Evolutionary conservation across 2,888 invertebrate genomes (phyloP), one percentile per base, ranked within the genome.

Genomic region (Troilus luridus): DNA sequence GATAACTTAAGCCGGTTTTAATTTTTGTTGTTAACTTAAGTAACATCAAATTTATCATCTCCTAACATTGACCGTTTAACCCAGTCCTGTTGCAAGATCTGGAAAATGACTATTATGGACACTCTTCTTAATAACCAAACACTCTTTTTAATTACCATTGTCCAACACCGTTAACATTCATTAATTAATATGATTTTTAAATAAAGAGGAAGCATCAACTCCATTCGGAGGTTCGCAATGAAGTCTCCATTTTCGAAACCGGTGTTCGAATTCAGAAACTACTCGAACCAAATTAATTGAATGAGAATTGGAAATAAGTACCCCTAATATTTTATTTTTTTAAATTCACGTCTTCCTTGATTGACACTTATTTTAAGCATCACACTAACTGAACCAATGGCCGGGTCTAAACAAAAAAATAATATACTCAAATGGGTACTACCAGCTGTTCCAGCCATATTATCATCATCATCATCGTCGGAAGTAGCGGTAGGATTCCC

Each of bases 401-500:
- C 27, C 41, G 12, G 41, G 41, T 77, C 9, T 8, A 77, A 41
- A 77, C 7, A 77, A 41, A 77, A 77, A 8, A 77, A 77, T 17
- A 17, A 41, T 41, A 19, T 41, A 77, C 72, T 77, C 72, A 77
- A 72, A 77, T 77, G 27, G 21, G 27, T 67, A 67, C 24, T 77
- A 77, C 72, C 72, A 77, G 27, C 12, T 77, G 41, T 41, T 77
- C 24, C 72, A 17, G 27, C 6, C n/a, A n/a, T n/a, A 54, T 56
- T 85, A 56, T 81, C 81, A n/a, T 58, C 85, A n/a, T 85, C 81
- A n/a, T 58, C 85, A 56, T 85, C 85, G 8, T 56, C 85, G 85
- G 85, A 56, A 85, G 85, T 41, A 41, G 27, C 7, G 17, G 41
- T n/a, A 85, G 19, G 41, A 10, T 58, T 19, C 21, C 56, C 85